Conservation (phyloP, 1,140 invertebrate species). For the Drosophila saltans region DNA sequence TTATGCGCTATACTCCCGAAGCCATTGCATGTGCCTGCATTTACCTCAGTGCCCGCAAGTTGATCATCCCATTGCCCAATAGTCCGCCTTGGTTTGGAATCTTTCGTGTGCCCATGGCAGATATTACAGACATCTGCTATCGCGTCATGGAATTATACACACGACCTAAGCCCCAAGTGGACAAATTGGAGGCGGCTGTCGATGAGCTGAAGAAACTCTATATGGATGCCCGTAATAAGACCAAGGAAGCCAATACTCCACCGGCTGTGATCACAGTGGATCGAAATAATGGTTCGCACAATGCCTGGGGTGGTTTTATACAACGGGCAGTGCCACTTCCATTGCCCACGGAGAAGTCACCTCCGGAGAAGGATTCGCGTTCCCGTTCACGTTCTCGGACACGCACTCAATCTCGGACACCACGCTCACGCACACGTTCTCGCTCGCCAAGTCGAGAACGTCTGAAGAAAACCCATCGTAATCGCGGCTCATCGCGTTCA, state of each 20-base stretch:
- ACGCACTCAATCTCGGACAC: conserved; percentile 82
- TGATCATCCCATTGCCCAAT: conserved; percentile 93
- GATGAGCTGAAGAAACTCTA: conserved; percentile 90
- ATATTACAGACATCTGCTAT: conserved; percentile 93
- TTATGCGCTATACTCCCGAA: conserved; percentile 97
- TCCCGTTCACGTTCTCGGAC: conserved; percentile 77
- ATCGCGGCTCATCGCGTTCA: conserved; percentile 84
- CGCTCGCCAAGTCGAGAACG: conserved; percentile 77
- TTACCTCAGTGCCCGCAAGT: conserved; percentile 94
- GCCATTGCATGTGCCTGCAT: conserved; percentile 99
- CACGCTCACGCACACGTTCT: conserved; percentile 66
- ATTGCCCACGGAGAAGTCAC: conserved; percentile 69
- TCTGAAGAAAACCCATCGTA: conserved; percentile 82
- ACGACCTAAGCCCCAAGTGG: conserved; percentile 90
- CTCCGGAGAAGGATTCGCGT: conserved; percentile 74
- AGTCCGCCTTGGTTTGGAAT: conserved; percentile 94
- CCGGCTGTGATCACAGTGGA: conserved; percentile 84
- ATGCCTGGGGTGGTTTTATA: conserved; percentile 88
- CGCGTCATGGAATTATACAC: conserved; percentile 94
- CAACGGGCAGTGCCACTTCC: conserved; percentile 73
- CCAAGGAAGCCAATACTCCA: conserved; percentile 85
- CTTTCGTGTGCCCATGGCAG: conserved; percentile 92
- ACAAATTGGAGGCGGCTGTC: conserved; percentile 90
- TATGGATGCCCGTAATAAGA: conserved; percentile 89
- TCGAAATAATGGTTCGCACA: conserved; percentile 85